phyloP scores from a whole-genome alignment of 1,140 invertebrate genomes.

The Epicauta chinensis region DNA sequence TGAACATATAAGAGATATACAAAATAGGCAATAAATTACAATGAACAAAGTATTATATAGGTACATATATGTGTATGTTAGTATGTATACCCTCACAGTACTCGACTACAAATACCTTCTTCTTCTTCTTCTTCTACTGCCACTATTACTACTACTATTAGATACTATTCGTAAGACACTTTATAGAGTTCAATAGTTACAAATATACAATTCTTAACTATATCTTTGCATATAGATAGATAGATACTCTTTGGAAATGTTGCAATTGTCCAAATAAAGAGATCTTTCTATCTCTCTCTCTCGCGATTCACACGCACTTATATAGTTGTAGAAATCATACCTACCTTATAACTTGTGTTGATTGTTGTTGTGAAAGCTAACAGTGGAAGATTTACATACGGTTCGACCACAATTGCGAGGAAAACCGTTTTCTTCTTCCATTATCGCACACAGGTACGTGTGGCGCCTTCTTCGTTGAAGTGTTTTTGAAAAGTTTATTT shows the following conservation, averaged over 20 bases:
- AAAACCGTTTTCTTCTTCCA: slow-evolving; percentile 2
- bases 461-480: not conserved
- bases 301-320: not conserved
- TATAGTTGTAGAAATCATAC: not conserved
- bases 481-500: not conserved
- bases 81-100: not conserved
- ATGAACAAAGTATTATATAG: slow-evolving; percentile 6
- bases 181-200: slow-evolving; percentile 7
- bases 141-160: not conserved
- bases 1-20: not conserved
- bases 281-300: slow-evolving; percentile 4
- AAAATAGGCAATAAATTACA: slow-evolving; percentile 4
- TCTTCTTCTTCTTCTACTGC: not conserved
- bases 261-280: slow-evolving; percentile 12
- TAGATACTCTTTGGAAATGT: slow-evolving; percentile 2
- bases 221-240: slow-evolving; percentile 4
- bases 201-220: not conserved
- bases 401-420: slow-evolving; percentile 4
- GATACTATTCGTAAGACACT: not conserved
- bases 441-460: no score
- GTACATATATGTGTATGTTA: not conserved
- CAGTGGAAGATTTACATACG: no score
- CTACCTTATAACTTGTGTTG: no score
- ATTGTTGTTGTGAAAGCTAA: no score
- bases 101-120: not conserved